phyloP scores from a whole-genome alignment of 2,888 invertebrate genomes.

The Scaptomyza polygonia region DNA sequence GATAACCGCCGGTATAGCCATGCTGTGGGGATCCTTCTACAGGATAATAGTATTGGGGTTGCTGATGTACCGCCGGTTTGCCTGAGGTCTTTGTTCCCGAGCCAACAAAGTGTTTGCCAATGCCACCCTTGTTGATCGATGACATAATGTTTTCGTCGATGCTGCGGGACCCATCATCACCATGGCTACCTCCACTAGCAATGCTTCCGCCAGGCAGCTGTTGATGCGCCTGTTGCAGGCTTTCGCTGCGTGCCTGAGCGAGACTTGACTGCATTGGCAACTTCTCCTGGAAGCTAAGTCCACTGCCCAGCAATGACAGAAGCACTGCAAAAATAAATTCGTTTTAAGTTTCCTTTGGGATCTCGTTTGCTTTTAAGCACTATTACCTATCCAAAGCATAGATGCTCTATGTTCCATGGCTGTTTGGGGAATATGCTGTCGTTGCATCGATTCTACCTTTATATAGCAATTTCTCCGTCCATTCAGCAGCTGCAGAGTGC shows the following conservation, averaged over 20 bases:
- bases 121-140: conserved; percentile 68
- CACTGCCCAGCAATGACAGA: conserved; percentile 41
- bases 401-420: conserved; percentile 59
- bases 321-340: conserved; percentile 38
- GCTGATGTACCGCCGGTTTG: conserved; percentile 59
- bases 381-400: conserved; percentile 58
- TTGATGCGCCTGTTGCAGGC: conserved; percentile 17
- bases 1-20: conserved; percentile 16
- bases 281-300: conserved; percentile 60
- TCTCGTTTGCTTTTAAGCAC: too few species aligned
- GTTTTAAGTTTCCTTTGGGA: neutral
- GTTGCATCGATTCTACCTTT: conserved; percentile 34
- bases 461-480: conserved; percentile 35
- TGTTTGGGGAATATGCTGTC: conserved; percentile 42
- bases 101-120: conserved; percentile 58
- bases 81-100: conserved; percentile 41
- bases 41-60: conserved; percentile 70
- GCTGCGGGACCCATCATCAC: conserved; percentile 50
- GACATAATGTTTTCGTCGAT: conserved; percentile 59
- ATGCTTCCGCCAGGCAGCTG: conserved; percentile 1
- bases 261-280: conserved; percentile 44
- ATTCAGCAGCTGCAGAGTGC: conserved; percentile 45
- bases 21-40: conserved; percentile 58
- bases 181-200: conserved; percentile 6
- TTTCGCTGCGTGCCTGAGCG: conserved; percentile 47